Conservation (phyloP, 2,888 invertebrate genomes). For the Andrena haemorrhoa region DNA sequence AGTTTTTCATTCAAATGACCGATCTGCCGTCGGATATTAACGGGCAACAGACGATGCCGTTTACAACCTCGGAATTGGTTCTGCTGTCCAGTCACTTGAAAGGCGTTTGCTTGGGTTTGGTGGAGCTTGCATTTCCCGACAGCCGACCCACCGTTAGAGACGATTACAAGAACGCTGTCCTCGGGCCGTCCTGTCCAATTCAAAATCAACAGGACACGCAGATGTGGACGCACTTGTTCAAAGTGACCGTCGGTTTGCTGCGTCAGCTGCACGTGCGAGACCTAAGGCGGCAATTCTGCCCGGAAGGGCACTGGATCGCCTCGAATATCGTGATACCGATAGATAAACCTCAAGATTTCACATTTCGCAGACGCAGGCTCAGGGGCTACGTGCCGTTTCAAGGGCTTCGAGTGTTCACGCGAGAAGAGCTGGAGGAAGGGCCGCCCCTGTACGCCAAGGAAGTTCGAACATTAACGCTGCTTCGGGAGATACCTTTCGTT, state of each 20-base stretch:
- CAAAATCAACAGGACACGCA: conserved; percentile 86
- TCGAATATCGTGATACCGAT: conserved; percentile 85
- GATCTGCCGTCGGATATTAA: conserved; percentile 53
- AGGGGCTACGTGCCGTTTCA: conserved; percentile 86
- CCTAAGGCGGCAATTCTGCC: conserved; percentile 92
- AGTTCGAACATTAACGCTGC: conserved; percentile 93
- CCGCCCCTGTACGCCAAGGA: conserved; percentile 95
- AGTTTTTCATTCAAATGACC: conserved; percentile 89
- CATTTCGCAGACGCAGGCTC: conserved; percentile 84
- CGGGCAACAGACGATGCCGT: conserved; percentile 87
- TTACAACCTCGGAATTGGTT: conserved; percentile 90
- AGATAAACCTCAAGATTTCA: conserved; percentile 86
- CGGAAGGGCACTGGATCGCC: conserved; percentile 89
- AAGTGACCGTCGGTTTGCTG: conserved; percentile 91
- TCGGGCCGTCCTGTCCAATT: conserved; percentile 68
- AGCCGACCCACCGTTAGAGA: conserved; percentile 88
- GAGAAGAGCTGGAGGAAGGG: conserved; percentile 89
- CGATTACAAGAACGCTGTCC: conserved; percentile 87
- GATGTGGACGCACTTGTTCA: conserved; percentile 92
- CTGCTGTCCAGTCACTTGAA: conserved; percentile 90
- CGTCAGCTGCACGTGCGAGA: conserved; percentile 95
- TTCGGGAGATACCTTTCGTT: conserved; percentile 97
- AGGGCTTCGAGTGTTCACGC: conserved; percentile 86
- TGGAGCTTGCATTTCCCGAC: conserved; percentile 94
- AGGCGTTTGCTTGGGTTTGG: conserved; percentile 93